A percentile compares a stretch with the other conserved stretches of the same genome.
phyloP scores from a whole-genome alignment of 2,113 vertebrate genomes.

The Protobothrops mucrosquamatus region DNA sequence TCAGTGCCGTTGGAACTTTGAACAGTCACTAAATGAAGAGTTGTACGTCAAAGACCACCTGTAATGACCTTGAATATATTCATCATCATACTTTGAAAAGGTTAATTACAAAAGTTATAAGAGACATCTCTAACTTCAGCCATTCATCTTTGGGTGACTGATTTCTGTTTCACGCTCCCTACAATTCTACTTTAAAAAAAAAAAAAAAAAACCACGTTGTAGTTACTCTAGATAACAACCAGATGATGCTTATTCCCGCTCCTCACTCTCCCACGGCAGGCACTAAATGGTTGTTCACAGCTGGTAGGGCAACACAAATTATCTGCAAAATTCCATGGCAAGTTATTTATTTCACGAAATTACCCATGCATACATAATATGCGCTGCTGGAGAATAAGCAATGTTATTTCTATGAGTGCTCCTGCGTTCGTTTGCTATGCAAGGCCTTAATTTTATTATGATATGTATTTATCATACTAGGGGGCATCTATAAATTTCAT shows the following conservation, averaged over 20 bases:
- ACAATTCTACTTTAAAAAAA: slow-evolving; percentile 43
- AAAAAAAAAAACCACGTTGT: slow-evolving; percentile 14
- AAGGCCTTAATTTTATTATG: not conserved
- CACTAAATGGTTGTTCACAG: slow-evolving; percentile 46
- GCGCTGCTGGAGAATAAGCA: not conserved
- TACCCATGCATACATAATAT: not conserved
- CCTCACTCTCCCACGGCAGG: slow-evolving; percentile 31
- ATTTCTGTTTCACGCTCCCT: slow-evolving; percentile 32
- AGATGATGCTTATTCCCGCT: slow-evolving; percentile 38
- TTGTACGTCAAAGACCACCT: not conserved
- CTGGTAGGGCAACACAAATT: slow-evolving; percentile 40
- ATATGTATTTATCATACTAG: not conserved
- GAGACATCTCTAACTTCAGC: slow-evolving; percentile 23
- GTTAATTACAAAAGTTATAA: slow-evolving; percentile 11
- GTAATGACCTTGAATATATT: not conserved
- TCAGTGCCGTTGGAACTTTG: not conserved
- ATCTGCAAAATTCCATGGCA: slow-evolving; percentile 29
- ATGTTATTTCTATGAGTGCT: not conserved
- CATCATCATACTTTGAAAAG: slow-evolving; percentile 13
- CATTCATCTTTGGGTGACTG: slow-evolving; percentile 46
- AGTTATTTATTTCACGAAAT: slow-evolving; percentile 11
- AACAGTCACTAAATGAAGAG: not conserved
- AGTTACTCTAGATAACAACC: slow-evolving; percentile 39
- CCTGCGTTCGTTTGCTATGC: not conserved
- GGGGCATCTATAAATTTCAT: not conserved